Evolutionary conservation across 1,140 invertebrate genomes (phyloP).

Genomic region (Nautilus pompilius): DNA sequence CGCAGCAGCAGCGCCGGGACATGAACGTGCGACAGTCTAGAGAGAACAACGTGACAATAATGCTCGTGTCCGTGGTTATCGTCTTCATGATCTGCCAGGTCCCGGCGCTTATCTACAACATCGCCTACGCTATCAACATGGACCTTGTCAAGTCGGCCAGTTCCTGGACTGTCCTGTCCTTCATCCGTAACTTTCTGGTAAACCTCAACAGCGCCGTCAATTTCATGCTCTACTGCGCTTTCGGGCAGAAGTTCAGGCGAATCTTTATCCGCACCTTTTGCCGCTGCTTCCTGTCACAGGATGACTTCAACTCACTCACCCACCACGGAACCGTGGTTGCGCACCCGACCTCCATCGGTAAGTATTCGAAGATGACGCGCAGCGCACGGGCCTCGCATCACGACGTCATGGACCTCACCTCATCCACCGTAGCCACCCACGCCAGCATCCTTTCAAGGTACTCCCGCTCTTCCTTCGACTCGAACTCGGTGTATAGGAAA

Average conservation of each 20-base stretch:
- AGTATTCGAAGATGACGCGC: conserved; percentile 10
- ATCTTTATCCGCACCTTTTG: conserved; percentile 86
- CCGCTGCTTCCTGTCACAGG: conserved; percentile 24
- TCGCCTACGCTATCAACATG: conserved; percentile 56
- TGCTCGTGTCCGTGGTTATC: conserved; percentile 89
- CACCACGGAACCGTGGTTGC: conserved; percentile 25
- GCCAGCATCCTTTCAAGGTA: conserved; percentile 25
- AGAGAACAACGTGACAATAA: conserved; percentile 67
- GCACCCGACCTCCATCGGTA: conserved; percentile 4
- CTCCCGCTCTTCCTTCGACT: conserved; percentile 17
- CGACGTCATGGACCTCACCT: conserved; percentile 15
- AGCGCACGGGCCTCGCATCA: conserved; percentile 6
- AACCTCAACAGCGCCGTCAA: conserved; percentile 96
- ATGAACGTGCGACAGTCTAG: conserved; percentile 50
- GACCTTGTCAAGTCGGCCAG: conserved; percentile 12
- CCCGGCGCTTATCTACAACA: conserved; percentile 82
- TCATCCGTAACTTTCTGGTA: conserved; percentile 78
- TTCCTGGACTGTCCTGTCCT: conserved; percentile 40
- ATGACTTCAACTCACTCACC: conserved; percentile 38
- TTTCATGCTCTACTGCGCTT: conserved; percentile 95
- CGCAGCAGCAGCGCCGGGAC: conserved; percentile 39
- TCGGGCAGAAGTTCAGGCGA: conserved; percentile 92
- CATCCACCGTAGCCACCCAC: conserved; percentile 14
- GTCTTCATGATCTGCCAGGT: conserved; percentile 93
- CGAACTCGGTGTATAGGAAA: conserved; percentile 4